Percentiles rank a stretch among this genome's conserved stretches.
Conservation (phyloP, 2,113 vertebrate species). For the Prunella himalayana region DNA sequence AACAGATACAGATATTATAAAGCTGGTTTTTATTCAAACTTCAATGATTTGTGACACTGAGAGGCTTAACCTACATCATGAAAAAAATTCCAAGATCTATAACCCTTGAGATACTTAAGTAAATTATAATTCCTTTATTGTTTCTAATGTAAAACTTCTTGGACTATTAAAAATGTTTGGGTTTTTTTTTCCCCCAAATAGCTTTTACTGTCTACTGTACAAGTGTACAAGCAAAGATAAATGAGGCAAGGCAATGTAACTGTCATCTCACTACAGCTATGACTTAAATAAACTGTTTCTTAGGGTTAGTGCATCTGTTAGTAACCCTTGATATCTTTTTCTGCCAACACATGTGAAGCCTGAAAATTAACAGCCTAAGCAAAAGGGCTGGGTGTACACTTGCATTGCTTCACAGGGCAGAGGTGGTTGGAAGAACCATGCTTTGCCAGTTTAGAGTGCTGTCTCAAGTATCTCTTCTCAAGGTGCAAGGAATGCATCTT, state of each 20-base stretch:
- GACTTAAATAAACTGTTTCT: background rate
- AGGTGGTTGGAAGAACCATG: background rate
- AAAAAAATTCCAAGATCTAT: background rate
- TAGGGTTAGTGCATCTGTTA: background rate
- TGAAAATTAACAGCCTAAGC: background rate
- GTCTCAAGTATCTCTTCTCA: background rate
- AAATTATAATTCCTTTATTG: background rate
- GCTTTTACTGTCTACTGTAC: background rate
- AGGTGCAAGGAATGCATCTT: background rate
- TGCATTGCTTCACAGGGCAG: background rate
- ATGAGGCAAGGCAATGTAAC: background rate
- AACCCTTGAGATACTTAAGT: background rate
- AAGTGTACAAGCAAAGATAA: background rate
- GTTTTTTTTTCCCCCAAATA: fast-evolving
- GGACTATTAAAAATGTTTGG: background rate
- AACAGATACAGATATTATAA: background rate
- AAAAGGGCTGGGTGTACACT: background rate
- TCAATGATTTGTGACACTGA: background rate
- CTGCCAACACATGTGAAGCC: background rate
- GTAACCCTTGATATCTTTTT: background rate
- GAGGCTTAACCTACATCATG: background rate
- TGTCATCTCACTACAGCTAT: background rate
- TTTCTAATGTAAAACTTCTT: background rate
- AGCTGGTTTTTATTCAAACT: background rate
- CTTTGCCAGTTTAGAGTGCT: background rate